These are phyloP conservation scores for Metopolophium dirhodum DNA, from an alignment of 1,140 invertebrate species.

Conservation along the genomic window DNA sequence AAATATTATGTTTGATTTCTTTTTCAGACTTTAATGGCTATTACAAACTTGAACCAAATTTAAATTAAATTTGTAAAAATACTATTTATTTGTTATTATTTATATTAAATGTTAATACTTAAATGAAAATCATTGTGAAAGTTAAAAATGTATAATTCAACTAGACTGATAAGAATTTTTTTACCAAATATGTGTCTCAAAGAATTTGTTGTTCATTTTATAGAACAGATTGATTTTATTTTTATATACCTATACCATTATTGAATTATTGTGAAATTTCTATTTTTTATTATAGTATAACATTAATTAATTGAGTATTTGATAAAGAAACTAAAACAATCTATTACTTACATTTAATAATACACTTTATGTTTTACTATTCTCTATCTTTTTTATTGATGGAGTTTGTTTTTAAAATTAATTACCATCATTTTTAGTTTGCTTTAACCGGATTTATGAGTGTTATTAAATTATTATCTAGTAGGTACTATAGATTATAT, in stretches of 20 bases:
- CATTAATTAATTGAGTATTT: neutral
- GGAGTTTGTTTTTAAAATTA: neutral
- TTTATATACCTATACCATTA: neutral
- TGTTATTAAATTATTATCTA: neutral
- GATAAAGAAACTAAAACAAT: neutral
- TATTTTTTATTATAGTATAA: neutral
- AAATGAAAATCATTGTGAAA: neutral
- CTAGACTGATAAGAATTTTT: slow-evolving; percentile 20
- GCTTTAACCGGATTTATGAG: neutral
- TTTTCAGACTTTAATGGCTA: slow-evolving; percentile 25
- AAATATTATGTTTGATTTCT: neutral
- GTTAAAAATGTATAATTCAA: neutral
- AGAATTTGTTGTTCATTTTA: neutral
- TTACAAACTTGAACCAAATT: neutral
- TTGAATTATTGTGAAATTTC: slow-evolving; percentile 16
- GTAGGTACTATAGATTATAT: neutral
- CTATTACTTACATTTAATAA: neutral
- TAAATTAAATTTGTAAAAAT: neutral
- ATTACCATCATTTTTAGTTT: neutral
- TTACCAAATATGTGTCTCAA: neutral
- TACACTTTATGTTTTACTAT: neutral
- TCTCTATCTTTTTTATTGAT: neutral
- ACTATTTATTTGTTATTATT: neutral
- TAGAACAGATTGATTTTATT: neutral
- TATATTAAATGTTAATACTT: neutral